Base-by-base conservation (phyloP, 1,140 invertebrate species). In the Pseudomyrmex dendroicus region DNA sequence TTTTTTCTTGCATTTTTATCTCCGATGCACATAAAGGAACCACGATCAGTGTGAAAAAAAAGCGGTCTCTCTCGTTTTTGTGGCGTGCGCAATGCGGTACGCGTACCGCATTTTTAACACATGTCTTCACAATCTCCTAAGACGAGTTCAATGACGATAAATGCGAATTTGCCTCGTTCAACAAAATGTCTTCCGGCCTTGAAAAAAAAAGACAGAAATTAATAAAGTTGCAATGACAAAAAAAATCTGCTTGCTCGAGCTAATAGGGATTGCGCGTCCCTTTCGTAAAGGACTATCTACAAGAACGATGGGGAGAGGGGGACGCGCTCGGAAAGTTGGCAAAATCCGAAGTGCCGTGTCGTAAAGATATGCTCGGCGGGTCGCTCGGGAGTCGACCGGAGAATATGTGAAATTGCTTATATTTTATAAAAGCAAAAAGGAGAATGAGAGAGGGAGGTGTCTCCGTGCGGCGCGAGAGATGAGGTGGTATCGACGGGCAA, bases 331-430 rank as follows among this genome's bases (percentile, higher is more conserved):
- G 48, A 54, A 77, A 80, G 61, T 80, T 85, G 86, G 84, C 84
- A 73, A 89, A 89, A 89, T 89, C 87, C 86, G 86, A 80, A 70
- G 86, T 84, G 80, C 78, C 82, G 74, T 72, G 88, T 90, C 84
- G 77, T 91, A 91, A 91, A 91, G 73, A 85, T 87, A 62, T 54
- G 76, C 56, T 46, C 74, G 76, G 73, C 22, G 73, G 57, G 52
- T 76, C 73, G 67, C 78, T 64, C 62, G 86, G 66, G 73, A 73
- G 82, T 77, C 82, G 70, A n/a, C 83, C 82, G 64, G 73, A 84
- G 86, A 91, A 82, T 90, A 90, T 84, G 35, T 35, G 86, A 90
- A 90, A 89, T 91, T 90, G 89, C 87, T 90, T 90, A 86, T 91
- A 89, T 89, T 89, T 91, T 91, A 89, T 89, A 91, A 91, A 89